Conservation (phyloP, 2,113 vertebrate genomes). For the Eupsittula cactorum region DNA sequence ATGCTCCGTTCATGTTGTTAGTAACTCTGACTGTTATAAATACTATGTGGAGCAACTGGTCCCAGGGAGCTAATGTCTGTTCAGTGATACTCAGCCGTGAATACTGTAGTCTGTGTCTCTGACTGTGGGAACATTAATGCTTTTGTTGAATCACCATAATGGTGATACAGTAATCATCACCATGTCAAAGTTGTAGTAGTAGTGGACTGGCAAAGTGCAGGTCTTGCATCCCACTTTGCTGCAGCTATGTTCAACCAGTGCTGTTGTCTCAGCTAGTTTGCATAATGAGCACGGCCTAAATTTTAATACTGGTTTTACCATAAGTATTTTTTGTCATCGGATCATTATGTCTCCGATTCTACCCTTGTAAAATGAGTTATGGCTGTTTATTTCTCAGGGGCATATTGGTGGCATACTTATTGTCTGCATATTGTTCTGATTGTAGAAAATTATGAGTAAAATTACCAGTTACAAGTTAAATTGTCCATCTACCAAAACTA, state of each 20-base stretch:
- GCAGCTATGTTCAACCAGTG: background rate
- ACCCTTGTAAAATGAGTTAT: background rate
- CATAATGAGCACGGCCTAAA: background rate
- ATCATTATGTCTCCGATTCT: background rate
- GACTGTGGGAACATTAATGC: background rate
- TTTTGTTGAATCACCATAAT: background rate
- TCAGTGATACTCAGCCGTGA: background rate
- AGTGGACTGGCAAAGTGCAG: background rate
- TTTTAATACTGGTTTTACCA: background rate
- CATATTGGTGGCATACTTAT: background rate
- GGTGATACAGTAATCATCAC: background rate
- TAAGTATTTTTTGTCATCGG: background rate
- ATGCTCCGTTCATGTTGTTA: background rate
- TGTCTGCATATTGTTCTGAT: background rate
- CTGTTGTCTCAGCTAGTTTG: background rate
- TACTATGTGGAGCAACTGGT: background rate
- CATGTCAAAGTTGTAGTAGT: background rate
- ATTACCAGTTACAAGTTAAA: background rate
- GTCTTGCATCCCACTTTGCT: background rate
- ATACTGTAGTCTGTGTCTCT: background rate
- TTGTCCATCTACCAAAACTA: background rate
- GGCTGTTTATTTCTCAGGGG: background rate
- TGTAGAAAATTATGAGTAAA: background rate
- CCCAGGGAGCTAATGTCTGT: accelerated
- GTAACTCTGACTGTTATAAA: background rate